Evolutionary conservation across 1,140 invertebrate species (phyloP).

Genomic region (Orius insidiosus): DNA sequence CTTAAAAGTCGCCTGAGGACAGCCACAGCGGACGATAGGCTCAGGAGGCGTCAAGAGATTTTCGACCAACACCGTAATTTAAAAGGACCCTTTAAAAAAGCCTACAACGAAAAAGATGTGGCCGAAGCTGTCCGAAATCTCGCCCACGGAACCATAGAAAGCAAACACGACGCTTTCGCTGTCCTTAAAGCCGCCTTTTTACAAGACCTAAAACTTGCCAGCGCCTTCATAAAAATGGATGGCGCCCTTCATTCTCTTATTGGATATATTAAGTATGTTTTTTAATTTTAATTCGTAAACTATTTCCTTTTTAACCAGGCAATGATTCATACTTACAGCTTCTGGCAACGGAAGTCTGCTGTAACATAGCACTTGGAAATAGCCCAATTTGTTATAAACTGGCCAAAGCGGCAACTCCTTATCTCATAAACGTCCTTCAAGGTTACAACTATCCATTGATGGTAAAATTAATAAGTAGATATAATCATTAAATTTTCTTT

Average conservation of each 20-base stretch:
- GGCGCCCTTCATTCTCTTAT: constrained; percentile 28
- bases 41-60: not conserved
- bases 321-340: constrained; percentile 25
- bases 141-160: not conserved
- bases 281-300: not conserved
- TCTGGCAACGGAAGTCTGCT: constrained; percentile 27
- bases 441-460: constrained; percentile 25
- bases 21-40: not conserved
- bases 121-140: not conserved
- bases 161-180: not conserved
- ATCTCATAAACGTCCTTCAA: constrained; percentile 26
- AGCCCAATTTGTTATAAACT: constrained; percentile 22
- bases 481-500: not conserved
- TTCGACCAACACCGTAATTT: not conserved
- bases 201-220: constrained; percentile 24
- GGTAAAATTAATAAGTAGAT: constrained; percentile 20
- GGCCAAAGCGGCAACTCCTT: constrained; percentile 25
- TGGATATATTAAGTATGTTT: constrained; percentile 26
- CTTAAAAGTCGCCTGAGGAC: too few relatives aligned
- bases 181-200: constrained; percentile 27
- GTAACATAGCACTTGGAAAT: constrained; percentile 29
- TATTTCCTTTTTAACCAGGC: constrained; percentile 25
- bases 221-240: constrained; percentile 25
- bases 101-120: constrained; percentile 3
- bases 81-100: not conserved